phyloP scores from a whole-genome alignment of 2,113 vertebrate genomes.

The Morone chrysops region DNA sequence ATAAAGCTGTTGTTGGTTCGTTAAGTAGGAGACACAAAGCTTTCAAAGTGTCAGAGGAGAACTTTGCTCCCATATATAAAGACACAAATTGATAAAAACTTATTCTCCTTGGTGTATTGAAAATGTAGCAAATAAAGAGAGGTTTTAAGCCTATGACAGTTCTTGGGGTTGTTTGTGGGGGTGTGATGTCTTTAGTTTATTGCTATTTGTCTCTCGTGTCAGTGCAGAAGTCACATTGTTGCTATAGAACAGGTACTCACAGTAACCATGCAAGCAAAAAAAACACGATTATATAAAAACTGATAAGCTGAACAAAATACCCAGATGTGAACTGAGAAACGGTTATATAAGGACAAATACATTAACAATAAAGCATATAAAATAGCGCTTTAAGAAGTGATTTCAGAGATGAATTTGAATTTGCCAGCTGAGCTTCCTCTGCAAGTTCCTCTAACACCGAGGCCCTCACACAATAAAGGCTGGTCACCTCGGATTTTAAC shows the following conservation, averaged over 20 bases:
- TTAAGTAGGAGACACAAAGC: constrained; percentile 5
- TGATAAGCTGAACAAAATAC: constrained; percentile 18
- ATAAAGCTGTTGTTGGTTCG: constrained; percentile 10
- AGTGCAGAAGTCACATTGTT: not conserved
- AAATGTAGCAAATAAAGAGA: constrained; percentile 8
- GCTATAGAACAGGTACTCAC: not conserved
- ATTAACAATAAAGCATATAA: not conserved
- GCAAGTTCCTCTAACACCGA: not conserved
- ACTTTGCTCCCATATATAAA: not conserved
- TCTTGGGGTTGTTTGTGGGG: constrained; percentile 33
- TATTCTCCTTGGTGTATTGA: not conserved
- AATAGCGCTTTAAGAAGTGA: constrained; percentile 7
- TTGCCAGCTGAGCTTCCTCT: constrained; percentile 12
- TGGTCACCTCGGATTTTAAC: constrained; percentile 46
- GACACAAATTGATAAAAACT: constrained; percentile 1
- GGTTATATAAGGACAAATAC: constrained; percentile 13
- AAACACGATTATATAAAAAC: not conserved
- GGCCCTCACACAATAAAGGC: constrained; percentile 19
- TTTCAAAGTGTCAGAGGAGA: constrained; percentile 15
- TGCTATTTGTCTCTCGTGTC: constrained; percentile 26
- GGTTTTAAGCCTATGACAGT: constrained; percentile 5
- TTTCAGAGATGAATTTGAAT: constrained; percentile 32
- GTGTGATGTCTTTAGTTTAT: constrained; percentile 24
- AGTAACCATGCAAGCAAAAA: not conserved
- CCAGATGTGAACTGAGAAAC: constrained; percentile 18